phyloP scores from a whole-genome alignment of 2,113 vertebrate species.

The Lagenorhynchus albirostris region DNA sequence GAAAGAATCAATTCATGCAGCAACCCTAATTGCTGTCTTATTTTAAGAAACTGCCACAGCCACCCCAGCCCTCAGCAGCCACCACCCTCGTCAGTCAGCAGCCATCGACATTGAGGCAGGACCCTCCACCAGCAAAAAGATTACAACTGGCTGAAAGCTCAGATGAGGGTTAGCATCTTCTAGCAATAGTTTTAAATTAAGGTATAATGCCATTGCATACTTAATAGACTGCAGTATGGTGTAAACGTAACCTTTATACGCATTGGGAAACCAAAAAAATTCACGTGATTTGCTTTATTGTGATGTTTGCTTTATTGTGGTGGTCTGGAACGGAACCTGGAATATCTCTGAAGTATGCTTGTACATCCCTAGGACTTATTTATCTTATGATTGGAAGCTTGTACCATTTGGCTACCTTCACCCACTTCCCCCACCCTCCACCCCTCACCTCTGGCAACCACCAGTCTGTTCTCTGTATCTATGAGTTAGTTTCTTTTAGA shows the following conservation, averaged over 20 bases:
- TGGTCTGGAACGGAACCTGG: neutral
- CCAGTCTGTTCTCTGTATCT: neutral
- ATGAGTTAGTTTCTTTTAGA: neutral
- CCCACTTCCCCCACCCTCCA: neutral
- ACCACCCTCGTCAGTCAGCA: neutral
- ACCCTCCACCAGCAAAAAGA: neutral
- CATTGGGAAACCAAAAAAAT: neutral
- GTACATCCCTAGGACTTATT: neutral
- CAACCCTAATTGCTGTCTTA: neutral
- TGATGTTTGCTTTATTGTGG: neutral
- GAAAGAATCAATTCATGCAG: neutral
- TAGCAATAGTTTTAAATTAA: neutral
- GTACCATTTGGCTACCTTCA: neutral
- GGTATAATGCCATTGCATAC: neutral
- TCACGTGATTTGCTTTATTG: neutral
- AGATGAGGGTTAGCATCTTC: neutral
- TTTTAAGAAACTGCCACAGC: neutral
- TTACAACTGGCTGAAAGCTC: neutral
- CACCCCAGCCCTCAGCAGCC: neutral
- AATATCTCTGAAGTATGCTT: neutral
- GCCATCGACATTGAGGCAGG: neutral
- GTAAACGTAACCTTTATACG: neutral
- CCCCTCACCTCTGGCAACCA: neutral
- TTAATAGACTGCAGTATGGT: neutral
- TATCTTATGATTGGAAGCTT: neutral